These are phyloP conservation scores for Clytia hemisphaerica DNA, from an alignment of 30 jellyfish, hydroid and myxozoan species.

Conservation along the genomic window DNA sequence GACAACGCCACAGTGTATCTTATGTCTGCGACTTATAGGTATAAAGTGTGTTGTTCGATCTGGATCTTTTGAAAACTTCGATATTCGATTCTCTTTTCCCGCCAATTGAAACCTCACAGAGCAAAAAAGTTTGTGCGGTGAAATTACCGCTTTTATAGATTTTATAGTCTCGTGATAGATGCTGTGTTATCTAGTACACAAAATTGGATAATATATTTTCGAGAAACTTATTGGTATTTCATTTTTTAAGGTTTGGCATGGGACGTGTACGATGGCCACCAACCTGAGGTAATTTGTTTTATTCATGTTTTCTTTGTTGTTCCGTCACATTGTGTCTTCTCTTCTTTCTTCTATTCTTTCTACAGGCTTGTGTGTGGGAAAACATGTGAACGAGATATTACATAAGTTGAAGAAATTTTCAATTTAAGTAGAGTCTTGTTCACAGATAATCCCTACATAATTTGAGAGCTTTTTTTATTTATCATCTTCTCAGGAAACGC, in stretches of 20 bases:
- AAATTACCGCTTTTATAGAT: neutral
- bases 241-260: conserved; percentile 66
- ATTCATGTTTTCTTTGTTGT: no score
- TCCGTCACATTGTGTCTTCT: no score
- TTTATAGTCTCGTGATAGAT: neutral
- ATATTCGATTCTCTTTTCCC: no score
- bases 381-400: no score
- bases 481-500: no score
- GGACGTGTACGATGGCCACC: conserved; percentile 87
- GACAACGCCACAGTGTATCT: conserved; percentile 96
- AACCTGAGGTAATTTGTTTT: conserved; percentile 43
- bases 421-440: no score
- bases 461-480: no score
- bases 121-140: neutral
- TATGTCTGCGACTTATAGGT: conserved; percentile 89
- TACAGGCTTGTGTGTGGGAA: neutral
- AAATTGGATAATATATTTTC: neutral
- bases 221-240: neutral
- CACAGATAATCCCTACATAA: no score
- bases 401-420: no score
- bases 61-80: no score
- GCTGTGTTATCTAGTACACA: neutral
- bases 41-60: neutral
- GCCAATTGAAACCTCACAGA: neutral
- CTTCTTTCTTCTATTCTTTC: no score